Evolutionary conservation across 2,888 invertebrate species (phyloP).

Genomic region (Antheraea assamensis): DNA sequence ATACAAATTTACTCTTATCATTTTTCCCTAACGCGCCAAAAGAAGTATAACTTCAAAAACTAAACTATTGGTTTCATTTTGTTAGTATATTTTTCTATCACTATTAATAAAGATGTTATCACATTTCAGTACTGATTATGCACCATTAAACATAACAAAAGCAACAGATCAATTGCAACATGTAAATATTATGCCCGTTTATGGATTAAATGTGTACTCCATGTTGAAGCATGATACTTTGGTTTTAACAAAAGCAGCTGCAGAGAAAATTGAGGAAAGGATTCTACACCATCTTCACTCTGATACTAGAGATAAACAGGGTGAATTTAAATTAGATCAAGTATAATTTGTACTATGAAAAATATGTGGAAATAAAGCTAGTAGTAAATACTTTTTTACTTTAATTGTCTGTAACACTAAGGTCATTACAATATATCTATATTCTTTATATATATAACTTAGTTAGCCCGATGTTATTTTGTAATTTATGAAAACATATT

Average conservation of each 20-base stretch:
- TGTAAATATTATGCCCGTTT: constrained; percentile 97
- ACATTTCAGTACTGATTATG: constrained; percentile 87
- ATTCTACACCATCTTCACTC: constrained; percentile 87
- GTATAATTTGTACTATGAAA: constrained; percentile 47
- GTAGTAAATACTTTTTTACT: not conserved
- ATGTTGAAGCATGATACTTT: constrained; percentile 98
- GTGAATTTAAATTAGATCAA: constrained; percentile 85
- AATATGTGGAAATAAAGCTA: constrained; percentile 21
- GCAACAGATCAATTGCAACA: constrained; percentile 91
- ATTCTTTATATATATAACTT: no score
- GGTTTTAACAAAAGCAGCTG: constrained; percentile 91
- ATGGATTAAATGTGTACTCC: constrained; percentile 97
- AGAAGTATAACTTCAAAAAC: no score
- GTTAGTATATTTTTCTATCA: not conserved
- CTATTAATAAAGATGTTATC: not conserved
- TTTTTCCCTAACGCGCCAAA: no score
- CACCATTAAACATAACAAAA: constrained; percentile 93
- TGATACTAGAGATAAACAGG: constrained; percentile 69
- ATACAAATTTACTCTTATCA: no score
- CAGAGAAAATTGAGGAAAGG: constrained; percentile 91
- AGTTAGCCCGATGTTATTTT: no score
- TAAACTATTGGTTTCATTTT: not conserved
- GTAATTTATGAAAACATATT: no score
- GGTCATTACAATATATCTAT: not conserved
- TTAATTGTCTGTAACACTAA: not conserved